Base-by-base conservation (phyloP, 2,888 invertebrate species). In the Entomobrya multifasciata region DNA sequence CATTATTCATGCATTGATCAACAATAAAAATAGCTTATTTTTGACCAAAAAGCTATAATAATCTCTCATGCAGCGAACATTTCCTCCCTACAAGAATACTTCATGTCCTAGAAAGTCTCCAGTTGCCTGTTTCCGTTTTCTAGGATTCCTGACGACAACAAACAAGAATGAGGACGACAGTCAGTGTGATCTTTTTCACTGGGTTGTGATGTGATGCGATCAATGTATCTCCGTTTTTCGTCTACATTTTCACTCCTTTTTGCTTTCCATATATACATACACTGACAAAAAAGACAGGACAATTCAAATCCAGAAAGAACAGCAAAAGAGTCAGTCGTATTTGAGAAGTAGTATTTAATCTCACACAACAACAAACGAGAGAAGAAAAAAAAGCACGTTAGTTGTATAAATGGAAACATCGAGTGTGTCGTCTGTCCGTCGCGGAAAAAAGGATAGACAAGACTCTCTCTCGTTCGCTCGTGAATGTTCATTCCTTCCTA, bases 391-490 rank as follows among this genome's bases (percentile, higher is more conserved):
- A 70, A 57, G 70, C 77, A 77, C 57, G 84, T 78, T 84, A n/a
- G n/a, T n/a, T n/a, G 62, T 65, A 74, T 55, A 79, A 77, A 83
- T 83, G 67, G 83, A 83, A 83, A 84, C 84, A 84, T 84, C 55
- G 79, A 36, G 79, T 79, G 70, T 84, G 85, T 85, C 85, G 85
- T 85, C 85, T 85, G 85, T 79, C 85, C 78, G 85, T 85, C 85
- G 85, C 70, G 78, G 85, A 79, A 79, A 85, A 81, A 85, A 79
- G 85, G 85, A 74, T 79, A 78, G 78, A 60, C 77, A 55, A 67
- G 62, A 65, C 77, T 77, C 36, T 36, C 36, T 36, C 36, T 36
- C 36, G 8, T 8, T 36, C 36, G 27, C 82, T 74, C 49, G 70
- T 70, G 84, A 70, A 78, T 67, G 76, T 65, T 62, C 76, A 83